phyloP scores from a whole-genome alignment of 1,140 invertebrate genomes.

The Euwallacea similis region DNA sequence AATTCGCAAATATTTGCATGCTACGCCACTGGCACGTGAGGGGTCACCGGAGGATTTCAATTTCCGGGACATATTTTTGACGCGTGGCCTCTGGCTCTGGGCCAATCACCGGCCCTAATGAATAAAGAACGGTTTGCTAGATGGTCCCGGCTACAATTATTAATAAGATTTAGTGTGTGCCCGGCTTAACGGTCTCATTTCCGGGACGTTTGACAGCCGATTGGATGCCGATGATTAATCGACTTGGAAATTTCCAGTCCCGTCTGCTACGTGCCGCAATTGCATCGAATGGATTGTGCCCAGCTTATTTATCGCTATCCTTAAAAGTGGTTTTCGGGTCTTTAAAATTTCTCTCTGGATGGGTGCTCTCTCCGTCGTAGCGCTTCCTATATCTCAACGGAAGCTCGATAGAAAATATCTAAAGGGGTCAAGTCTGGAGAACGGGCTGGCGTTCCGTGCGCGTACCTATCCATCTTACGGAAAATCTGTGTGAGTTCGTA shows the following conservation, averaged over 20 bases:
- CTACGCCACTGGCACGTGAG: not conserved
- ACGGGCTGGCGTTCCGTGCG: no score
- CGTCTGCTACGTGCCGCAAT: constrained; percentile 16
- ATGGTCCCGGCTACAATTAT: constrained; percentile 28
- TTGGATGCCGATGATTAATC: constrained; percentile 33
- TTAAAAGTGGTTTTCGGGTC: no score
- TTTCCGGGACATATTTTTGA: constrained; percentile 31
- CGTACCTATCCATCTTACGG: no score
- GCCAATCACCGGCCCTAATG: constrained; percentile 34
- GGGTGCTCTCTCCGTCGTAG: no score
- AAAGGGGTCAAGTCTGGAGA: no score
- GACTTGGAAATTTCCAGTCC: constrained; percentile 19
- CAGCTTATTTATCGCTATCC: not conserved
- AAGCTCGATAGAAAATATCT: no score
- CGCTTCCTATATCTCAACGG: no score
- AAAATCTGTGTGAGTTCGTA: no score
- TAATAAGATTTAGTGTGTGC: constrained; percentile 37
- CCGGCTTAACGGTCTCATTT: constrained; percentile 35
- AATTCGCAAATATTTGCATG: not conserved
- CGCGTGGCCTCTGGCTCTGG: constrained; percentile 24
- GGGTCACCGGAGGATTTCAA: constrained; percentile 14
- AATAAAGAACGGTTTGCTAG: constrained; percentile 32
- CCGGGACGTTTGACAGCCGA: constrained; percentile 29
- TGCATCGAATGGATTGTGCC: not conserved
- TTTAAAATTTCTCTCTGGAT: no score